Conservation (phyloP, 1,140 invertebrate genomes). For the Ylistrum balloti region DNA sequence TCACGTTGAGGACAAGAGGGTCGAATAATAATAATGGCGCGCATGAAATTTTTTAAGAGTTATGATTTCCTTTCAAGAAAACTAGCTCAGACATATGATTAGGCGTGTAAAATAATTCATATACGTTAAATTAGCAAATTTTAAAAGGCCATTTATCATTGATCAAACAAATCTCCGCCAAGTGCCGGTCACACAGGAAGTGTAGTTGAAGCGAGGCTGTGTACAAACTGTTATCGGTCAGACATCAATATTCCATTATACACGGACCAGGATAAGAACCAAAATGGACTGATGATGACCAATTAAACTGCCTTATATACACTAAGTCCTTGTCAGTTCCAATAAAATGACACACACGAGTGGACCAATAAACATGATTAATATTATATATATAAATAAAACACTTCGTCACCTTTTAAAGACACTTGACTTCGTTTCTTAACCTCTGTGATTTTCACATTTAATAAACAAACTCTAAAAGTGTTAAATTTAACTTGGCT, state of each 20-base stretch:
- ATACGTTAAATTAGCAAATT: not conserved
- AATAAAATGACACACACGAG: not conserved
- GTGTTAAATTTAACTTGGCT: no score
- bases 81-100: not conserved
- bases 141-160: not conserved
- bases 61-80: not conserved
- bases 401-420: not conserved
- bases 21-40: not conserved
- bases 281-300: not conserved
- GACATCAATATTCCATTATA: constrained; percentile 21
- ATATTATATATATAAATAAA: not conserved
- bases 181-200: not conserved
- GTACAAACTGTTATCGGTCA: not conserved
- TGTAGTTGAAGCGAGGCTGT: not conserved
- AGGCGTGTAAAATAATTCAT: not conserved
- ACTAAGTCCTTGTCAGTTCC: not conserved
- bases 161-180: not conserved
- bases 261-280: not conserved
- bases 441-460: no score
- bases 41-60: no score
- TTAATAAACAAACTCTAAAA: no score
- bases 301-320: not conserved
- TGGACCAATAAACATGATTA: not conserved
- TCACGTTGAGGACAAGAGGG: not conserved
- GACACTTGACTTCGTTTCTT: not conserved